phyloP scores from a whole-genome alignment of 2,888 invertebrate genomes.

The Lasioglossum leucozonium region DNA sequence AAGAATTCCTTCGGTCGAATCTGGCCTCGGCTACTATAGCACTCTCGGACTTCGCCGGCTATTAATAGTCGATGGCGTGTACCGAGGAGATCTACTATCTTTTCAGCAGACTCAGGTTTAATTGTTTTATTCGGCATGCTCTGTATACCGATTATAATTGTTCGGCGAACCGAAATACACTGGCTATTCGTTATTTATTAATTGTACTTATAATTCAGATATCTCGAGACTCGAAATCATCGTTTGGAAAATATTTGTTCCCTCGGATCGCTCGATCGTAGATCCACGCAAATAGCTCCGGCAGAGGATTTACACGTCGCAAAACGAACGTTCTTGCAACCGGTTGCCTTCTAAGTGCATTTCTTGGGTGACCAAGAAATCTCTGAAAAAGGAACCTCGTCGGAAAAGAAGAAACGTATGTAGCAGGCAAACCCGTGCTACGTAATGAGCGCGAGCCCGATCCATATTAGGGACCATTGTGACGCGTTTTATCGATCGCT shows the following conservation, averaged over 20 bases:
- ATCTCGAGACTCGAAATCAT: background rate
- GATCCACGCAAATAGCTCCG: background rate
- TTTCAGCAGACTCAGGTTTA: conserved; percentile 58
- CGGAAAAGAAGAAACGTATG: conserved; percentile 11
- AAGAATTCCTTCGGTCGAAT: conserved; percentile 65
- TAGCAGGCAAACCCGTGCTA: background rate
- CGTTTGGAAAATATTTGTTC: conserved; percentile 1
- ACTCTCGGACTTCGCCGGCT: conserved; percentile 68
- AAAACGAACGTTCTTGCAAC: background rate
- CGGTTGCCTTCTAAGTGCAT: conserved; percentile 10
- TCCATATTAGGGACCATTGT: conserved; percentile 72
- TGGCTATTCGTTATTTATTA: no score
- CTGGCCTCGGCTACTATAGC: conserved; percentile 65
- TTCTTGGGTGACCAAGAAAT: background rate
- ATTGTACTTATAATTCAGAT: no score
- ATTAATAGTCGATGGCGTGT: conserved; percentile 68
- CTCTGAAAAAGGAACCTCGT: background rate
- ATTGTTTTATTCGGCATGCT: conserved; percentile 54
- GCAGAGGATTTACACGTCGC: background rate
- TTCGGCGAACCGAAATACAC: no score
- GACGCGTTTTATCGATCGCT: conserved; percentile 71
- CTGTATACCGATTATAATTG: conserved; percentile 30
- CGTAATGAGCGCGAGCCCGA: conserved; percentile 50
- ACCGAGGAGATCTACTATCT: conserved; percentile 63
- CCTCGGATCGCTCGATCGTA: background rate